A percentile compares a stretch with the other conserved stretches of the same genome.
phyloP scores from a whole-genome alignment of 1,140 invertebrate species.

The Lucilia cuprina region DNA sequence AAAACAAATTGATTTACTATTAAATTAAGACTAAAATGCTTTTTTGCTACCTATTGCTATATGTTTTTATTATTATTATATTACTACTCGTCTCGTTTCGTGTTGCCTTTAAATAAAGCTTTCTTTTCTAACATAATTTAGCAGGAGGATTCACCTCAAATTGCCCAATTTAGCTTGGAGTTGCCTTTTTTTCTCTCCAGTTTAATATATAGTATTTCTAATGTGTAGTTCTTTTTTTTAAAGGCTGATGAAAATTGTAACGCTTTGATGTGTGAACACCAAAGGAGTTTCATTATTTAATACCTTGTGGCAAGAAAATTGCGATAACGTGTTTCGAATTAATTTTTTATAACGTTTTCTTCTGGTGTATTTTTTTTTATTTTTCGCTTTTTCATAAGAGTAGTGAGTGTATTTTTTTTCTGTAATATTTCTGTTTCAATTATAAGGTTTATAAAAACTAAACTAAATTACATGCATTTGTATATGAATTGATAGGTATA shows the following conservation, averaged over 20 bases:
- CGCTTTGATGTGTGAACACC: conserved; percentile 35
- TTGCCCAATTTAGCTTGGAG: conserved; percentile 30
- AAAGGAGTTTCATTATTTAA: conserved; percentile 10
- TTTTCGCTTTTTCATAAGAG: too few species aligned
- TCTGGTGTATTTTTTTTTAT: too few species aligned
- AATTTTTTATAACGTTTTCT: conserved; percentile 35
- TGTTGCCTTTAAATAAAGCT: conserved; percentile 5
- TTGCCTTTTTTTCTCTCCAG: background rate
- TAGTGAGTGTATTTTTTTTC: background rate
- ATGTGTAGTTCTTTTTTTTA: background rate
- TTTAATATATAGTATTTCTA: background rate
- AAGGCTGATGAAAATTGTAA: conserved; percentile 19
- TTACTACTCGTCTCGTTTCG: background rate
- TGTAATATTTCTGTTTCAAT: background rate
- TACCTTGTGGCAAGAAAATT: conserved; percentile 39
- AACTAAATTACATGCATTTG: too few species aligned
- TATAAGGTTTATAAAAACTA: background rate
- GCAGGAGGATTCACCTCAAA: conserved; percentile 21
- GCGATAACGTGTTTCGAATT: conserved; percentile 40
- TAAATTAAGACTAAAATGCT: conserved; percentile 35
- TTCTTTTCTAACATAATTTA: background rate
- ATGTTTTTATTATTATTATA: background rate
- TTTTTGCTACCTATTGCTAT: background rate
- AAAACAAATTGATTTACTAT: conserved; percentile 42
- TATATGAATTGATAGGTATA: too few species aligned